These are phyloP conservation scores for Lutjanus campechanus DNA, from an alignment of 2,797 vertebrate genomes.

Conservation along the genomic window DNA sequence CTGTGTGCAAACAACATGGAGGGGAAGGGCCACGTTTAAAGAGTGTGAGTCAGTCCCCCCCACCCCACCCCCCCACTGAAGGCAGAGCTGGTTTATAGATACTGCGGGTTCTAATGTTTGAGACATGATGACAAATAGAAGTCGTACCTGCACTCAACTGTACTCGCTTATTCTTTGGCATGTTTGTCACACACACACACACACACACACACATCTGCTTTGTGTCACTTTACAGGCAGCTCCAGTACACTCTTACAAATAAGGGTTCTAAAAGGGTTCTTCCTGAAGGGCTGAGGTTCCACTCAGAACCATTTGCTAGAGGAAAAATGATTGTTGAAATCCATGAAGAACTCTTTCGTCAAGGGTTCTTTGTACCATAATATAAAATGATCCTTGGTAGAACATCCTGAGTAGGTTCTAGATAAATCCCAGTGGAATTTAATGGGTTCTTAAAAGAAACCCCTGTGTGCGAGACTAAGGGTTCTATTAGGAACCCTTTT, in stretches of 20 bases:
- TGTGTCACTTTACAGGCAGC: conserved; percentile 62
- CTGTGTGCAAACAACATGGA: conserved; percentile 77
- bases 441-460: no score
- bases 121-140: conserved; percentile 38
- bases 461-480: no score
- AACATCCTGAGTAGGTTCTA: no score
- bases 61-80: conserved; percentile 2
- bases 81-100: conserved; percentile 51
- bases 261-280: no score
- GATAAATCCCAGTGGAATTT: no score
- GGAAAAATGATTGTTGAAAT: no score
- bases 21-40: conserved; percentile 58
- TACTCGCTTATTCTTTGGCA: conserved; percentile 42
- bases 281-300: no score
- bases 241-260: background rate
- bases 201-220: conserved; percentile 36
- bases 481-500: no score
- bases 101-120: conserved; percentile 32
- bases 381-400: no score
- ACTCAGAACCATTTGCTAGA: no score
- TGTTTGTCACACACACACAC: conserved; percentile 10
- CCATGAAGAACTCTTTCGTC: no score
- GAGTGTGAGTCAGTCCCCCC: conserved; percentile 56
- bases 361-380: no score
- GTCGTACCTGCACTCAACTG: conserved; percentile 12